These are phyloP conservation scores for Euspilapteryx auroguttella DNA, from an alignment of 2,888 invertebrate genomes.

Conservation along the genomic window DNA sequence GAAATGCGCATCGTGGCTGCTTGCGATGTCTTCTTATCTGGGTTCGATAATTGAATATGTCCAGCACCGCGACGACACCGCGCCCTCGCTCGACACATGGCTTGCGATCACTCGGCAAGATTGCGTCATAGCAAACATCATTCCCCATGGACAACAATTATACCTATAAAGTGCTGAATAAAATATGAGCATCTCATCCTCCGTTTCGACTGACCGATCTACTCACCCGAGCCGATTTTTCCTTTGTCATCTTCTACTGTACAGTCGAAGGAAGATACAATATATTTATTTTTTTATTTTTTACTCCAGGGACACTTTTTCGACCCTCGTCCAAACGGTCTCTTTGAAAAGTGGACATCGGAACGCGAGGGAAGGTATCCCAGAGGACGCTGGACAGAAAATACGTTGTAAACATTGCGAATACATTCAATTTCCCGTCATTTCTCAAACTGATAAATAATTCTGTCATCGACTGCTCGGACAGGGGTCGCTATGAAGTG, in stretches of 20 bases:
- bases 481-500: constrained; percentile 61
- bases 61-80: constrained; percentile 9
- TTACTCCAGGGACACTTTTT: constrained; percentile 58
- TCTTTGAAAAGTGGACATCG: constrained; percentile 62
- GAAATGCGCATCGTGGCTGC: no score
- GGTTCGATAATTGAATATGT: constrained; percentile 27
- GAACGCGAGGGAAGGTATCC: constrained; percentile 60
- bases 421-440: constrained; percentile 64
- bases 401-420: constrained; percentile 64
- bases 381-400: constrained; percentile 55
- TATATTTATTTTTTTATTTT: constrained; percentile 54
- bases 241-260: constrained; percentile 46
- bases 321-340: constrained; percentile 61
- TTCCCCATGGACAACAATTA: constrained; percentile 48
- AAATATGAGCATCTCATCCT: constrained; percentile 20
- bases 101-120: constrained; percentile 43
- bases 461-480: constrained; percentile 61
- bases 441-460: constrained; percentile 65
- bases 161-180: constrained; percentile 41
- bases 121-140: constrained; percentile 40
- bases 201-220: constrained; percentile 19
- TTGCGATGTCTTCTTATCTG: constrained; percentile 18
- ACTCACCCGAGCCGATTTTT: constrained; percentile 27
- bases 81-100: constrained; percentile 5
- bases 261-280: constrained; percentile 45